Conservation (phyloP, 1,140 invertebrate species). For the Musca vetustissima region DNA sequence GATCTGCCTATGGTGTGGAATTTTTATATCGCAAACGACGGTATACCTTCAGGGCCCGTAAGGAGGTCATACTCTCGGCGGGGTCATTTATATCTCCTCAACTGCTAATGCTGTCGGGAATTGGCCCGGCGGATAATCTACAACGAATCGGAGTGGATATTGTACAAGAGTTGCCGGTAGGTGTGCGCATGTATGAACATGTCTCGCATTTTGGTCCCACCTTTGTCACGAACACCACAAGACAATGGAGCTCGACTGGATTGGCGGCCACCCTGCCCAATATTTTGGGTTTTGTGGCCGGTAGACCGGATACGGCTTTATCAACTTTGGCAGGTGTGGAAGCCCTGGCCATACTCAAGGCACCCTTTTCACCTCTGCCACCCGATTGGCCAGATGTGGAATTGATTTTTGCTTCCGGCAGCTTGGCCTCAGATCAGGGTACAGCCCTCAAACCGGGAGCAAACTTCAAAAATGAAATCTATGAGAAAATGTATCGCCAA, state of each 20-base stretch:
- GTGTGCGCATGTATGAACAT: conserved; percentile 72
- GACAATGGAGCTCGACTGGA: conserved; percentile 32
- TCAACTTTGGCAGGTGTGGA: conserved; percentile 62
- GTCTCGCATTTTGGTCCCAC: conserved; percentile 64
- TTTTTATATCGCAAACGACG: conserved; percentile 59
- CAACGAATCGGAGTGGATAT: conserved; percentile 66
- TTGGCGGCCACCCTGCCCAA: conserved; percentile 48
- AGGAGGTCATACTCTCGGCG: conserved; percentile 69
- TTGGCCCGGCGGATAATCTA: conserved; percentile 69
- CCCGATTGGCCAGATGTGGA: conserved; percentile 65
- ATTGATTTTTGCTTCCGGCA: conserved; percentile 60
- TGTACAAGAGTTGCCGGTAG: conserved; percentile 67
- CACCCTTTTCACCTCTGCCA: conserved; percentile 59
- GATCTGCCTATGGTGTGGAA: conserved; percentile 66
- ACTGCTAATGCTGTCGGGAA: conserved; percentile 75
- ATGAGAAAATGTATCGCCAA: conserved; percentile 62
- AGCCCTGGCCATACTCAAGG: conserved; percentile 67
- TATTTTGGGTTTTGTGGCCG: conserved; percentile 48
- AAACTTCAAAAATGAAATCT: conserved; percentile 62
- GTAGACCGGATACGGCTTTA: conserved; percentile 38
- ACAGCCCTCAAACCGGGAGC: conserved; percentile 60
- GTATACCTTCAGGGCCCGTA: conserved; percentile 60
- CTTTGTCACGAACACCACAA: conserved; percentile 58
- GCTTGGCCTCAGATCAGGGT: conserved; percentile 66
- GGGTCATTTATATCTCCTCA: conserved; percentile 77